Conservation (phyloP, 2,797 vertebrate genomes). For the Gambusia yucatana region DNA sequence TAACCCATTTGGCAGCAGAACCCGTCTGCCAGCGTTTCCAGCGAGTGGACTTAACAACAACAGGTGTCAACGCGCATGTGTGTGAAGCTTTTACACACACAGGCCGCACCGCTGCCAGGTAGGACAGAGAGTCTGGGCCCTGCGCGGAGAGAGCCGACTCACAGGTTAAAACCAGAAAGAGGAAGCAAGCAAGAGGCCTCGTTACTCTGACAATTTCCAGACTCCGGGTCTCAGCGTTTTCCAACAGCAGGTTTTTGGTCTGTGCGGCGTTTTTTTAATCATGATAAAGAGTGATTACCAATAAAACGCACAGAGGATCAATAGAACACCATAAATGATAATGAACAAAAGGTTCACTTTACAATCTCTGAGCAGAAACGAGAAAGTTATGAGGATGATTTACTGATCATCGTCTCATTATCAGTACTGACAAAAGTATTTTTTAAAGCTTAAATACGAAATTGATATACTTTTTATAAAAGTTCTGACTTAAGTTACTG, state of each 20-base stretch:
- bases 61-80: conserved; percentile 32
- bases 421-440: too few species aligned
- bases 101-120: conserved; percentile 51
- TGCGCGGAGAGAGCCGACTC: conserved; percentile 53
- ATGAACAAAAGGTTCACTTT: not conserved
- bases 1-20: conserved; percentile 50
- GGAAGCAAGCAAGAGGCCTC: conserved; percentile 60
- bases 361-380: conserved; percentile 2
- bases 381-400: conserved; percentile 29
- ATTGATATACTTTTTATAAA: too few species aligned
- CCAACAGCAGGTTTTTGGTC: conserved; percentile 8
- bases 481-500: too few species aligned
- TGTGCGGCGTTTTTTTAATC: not conserved
- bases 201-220: conserved; percentile 53
- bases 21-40: conserved; percentile 52
- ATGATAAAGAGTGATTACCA: not conserved
- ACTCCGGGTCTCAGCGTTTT: conserved; percentile 29
- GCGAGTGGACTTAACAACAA: conserved; percentile 49
- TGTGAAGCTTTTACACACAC: conserved; percentile 45
- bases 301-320: not conserved
- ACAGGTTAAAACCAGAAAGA: conserved; percentile 61
- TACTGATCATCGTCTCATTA: conserved; percentile 33
- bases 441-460: too few species aligned
- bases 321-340: not conserved
- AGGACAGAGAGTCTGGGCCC: conserved; percentile 58